Base-by-base conservation (phyloP, 2,888 invertebrate species). In the Urechis unicinctus region DNA sequence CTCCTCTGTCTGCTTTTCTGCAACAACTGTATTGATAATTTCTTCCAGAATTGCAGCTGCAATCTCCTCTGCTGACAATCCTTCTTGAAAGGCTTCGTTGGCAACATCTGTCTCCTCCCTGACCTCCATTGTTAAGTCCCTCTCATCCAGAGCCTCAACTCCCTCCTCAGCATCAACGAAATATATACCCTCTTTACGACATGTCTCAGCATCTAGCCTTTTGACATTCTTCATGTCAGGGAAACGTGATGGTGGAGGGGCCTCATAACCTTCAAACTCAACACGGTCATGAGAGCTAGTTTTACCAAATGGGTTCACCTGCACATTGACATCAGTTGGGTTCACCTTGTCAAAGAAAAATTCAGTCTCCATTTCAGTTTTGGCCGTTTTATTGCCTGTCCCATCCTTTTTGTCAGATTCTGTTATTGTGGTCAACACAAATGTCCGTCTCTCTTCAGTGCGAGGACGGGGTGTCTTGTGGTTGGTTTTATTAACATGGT, bases 231-330 rank as follows among this genome's bases (percentile, higher is more conserved):
- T 57, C n/a, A 73, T 47, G 17, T 36, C 9, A 36, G 17, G 17
- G 9, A 13, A 22, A 17, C 46, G 22, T 13, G 44, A 50, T 13
- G 50, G 31, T 13, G 50, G 31, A 21, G 56, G 52, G 2, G 46
- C 47, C 28, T 44, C 51, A 67, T 66, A 67, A 43, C 73, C 69
- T 56, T 74, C 69, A 68, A 70, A 62, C 49, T 71, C 67, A 22
- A 55, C 52, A 45, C 61, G 66, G 58, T 76, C 76, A 21, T 73
- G 56, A 4, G 74, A 73, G 36, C 36, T 36, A 17, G 36, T 17
- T 0, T 77, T 75, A n/a, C 75, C 77, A 66, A 87, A 79, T 3
- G 85, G 85, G 68, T 87, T 87, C 45, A 87, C 83, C 54, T 86
- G 83, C 43, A 87, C 82, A 4, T 85, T 83, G 24, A 87, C 83